phyloP scores from a whole-genome alignment of 2,888 invertebrate genomes.

The Noctua comes region DNA sequence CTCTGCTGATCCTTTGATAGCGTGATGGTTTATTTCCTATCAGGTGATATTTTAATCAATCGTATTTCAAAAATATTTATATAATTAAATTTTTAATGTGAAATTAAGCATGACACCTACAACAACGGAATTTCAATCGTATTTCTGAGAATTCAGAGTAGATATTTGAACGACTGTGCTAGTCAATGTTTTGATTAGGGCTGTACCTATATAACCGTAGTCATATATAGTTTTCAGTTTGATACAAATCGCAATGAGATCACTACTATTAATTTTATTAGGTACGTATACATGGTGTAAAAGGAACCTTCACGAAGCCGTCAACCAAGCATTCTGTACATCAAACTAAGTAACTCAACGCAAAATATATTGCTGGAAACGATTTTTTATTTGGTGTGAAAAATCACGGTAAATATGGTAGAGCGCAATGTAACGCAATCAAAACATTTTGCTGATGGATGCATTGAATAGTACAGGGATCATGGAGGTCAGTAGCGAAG shows the following conservation, averaged over 20 bases:
- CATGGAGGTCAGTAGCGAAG: too few species aligned
- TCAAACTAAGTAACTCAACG: not conserved
- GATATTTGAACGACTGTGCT: not conserved
- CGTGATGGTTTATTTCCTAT: not conserved
- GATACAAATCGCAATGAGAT: constrained; percentile 26
- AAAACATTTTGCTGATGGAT: too few species aligned
- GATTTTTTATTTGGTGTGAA: not conserved
- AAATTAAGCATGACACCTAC: constrained; percentile 24
- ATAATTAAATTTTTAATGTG: constrained; percentile 4
- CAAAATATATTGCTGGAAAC: not conserved
- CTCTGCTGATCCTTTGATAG: not conserved
- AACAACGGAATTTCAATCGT: not conserved
- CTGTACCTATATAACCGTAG: not conserved
- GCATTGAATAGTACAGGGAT: too few species aligned
- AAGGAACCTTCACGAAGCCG: not conserved
- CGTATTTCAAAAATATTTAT: constrained; percentile 16
- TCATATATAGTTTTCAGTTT: not conserved
- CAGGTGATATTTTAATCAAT: not conserved
- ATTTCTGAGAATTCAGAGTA: rapidly evolving
- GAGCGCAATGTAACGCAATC: too few species aligned
- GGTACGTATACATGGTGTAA: constrained; percentile 31
- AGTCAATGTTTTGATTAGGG: not conserved
- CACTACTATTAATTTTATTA: constrained; percentile 24
- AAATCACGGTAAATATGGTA: too few species aligned
- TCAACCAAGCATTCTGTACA: too few species aligned